A percentile compares a stretch with the other conserved stretches of the same genome.
phyloP scores from a whole-genome alignment of 2,888 invertebrate genomes.

The Hipparchia sbordonii region DNA sequence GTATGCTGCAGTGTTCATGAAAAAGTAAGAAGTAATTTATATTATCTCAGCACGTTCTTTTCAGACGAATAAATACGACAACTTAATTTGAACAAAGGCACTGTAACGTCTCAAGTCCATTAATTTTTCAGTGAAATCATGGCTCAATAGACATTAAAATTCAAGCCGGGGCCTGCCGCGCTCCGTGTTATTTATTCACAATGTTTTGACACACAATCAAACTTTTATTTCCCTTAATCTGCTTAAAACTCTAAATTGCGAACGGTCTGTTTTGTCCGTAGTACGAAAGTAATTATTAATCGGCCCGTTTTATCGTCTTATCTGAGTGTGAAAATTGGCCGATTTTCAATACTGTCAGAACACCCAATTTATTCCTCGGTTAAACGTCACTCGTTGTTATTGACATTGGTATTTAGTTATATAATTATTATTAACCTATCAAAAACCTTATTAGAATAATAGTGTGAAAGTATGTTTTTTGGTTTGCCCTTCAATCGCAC shows the following conservation, averaged over 20 bases:
- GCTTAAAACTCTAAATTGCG: neutral
- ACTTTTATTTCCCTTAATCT: slow-evolving; percentile 50
- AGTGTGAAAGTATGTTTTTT: too few relatives aligned
- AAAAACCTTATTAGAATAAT: too few relatives aligned
- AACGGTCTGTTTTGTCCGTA: neutral
- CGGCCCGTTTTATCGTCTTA: neutral
- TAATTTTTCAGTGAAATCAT: slow-evolving; percentile 59
- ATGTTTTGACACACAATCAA: slow-evolving; percentile 60
- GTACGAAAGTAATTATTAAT: slow-evolving; percentile 5
- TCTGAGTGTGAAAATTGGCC: too few relatives aligned
- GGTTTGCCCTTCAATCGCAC: too few relatives aligned
- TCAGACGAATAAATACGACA: neutral
- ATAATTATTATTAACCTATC: too few relatives aligned
- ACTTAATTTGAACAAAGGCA: slow-evolving; percentile 28
- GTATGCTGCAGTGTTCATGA: too few relatives aligned
- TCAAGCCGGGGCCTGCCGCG: slow-evolving; percentile 41
- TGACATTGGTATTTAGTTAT: too few relatives aligned
- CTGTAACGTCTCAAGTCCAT: slow-evolving; percentile 46
- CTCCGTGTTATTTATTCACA: slow-evolving; percentile 59
- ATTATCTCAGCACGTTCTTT: too few relatives aligned
- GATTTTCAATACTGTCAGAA: too few relatives aligned
- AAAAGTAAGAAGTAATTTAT: neutral
- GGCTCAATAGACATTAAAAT: slow-evolving; percentile 40
- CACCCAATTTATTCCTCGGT: too few relatives aligned
- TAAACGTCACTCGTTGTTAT: too few relatives aligned